These are phyloP conservation scores for Zootermopsis nevadensis DNA, from an alignment of 2,888 invertebrate species.

Conservation along the genomic window DNA sequence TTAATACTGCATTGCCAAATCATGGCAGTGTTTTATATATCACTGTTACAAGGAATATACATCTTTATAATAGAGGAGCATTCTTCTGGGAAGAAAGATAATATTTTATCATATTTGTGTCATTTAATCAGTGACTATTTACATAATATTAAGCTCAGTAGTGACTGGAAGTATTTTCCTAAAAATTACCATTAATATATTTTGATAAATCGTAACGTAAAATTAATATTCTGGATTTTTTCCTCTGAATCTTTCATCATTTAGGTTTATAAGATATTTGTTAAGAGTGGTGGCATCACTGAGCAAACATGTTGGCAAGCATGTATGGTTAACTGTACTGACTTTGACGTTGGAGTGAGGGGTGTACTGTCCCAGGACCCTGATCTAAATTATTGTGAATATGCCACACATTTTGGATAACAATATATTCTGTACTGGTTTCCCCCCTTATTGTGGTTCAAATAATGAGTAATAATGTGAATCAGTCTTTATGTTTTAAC, in stretches of 20 bases:
- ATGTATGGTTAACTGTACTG: slow-evolving; percentile 11
- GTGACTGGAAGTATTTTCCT: background rate
- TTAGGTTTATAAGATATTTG: background rate
- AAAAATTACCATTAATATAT: slow-evolving; percentile 11
- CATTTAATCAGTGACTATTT: slow-evolving; percentile 14
- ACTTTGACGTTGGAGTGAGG: background rate
- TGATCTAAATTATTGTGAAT: background rate
- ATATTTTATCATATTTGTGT: background rate
- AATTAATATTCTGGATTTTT: slow-evolving; percentile 1
- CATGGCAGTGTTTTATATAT: slow-evolving; percentile 4
- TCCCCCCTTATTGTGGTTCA: background rate
- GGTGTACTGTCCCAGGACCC: background rate
- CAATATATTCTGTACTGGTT: background rate
- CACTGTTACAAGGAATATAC: background rate
- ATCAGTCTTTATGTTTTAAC: slow-evolving; percentile 29
- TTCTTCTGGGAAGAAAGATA: background rate
- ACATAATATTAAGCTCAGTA: background rate
- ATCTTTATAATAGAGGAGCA: background rate
- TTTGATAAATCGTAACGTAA: background rate
- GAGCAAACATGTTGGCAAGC: slow-evolving; percentile 29
- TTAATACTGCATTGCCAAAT: slow-evolving; percentile 1
- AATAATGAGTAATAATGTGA: slow-evolving; percentile 14
- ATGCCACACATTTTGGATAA: background rate
- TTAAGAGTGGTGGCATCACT: background rate
- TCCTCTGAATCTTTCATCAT: background rate